phyloP scores from a whole-genome alignment of 2,113 vertebrate genomes.

The Scophthalmus maximus region DNA sequence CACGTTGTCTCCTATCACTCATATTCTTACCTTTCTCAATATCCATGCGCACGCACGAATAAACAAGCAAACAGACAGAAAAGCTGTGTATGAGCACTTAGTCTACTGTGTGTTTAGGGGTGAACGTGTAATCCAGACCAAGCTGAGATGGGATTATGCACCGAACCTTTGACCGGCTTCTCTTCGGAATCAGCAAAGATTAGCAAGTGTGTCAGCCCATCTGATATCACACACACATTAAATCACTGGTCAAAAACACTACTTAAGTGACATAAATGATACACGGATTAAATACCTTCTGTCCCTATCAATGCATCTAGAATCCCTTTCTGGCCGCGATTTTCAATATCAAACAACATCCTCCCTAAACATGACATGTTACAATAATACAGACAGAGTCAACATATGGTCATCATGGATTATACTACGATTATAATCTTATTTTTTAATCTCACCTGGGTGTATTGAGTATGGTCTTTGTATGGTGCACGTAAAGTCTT shows the following conservation, averaged over 20 bases:
- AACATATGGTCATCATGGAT: constrained; percentile 46
- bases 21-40: too few species aligned
- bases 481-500: constrained; percentile 2
- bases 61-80: constrained; percentile 28
- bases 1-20: too few species aligned
- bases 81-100: constrained; percentile 19
- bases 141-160: constrained; percentile 72
- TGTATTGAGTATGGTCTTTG: constrained; percentile 8
- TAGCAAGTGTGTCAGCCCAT: constrained; percentile 52
- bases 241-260: constrained; percentile 49
- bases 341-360: constrained; percentile 33
- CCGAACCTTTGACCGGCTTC: constrained; percentile 81
- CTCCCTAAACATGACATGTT: constrained; percentile 25
- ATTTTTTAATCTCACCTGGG: constrained; percentile 44
- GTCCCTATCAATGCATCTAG: not conserved
- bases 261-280: constrained; percentile 41
- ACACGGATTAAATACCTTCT: constrained; percentile 45
- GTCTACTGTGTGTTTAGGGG: constrained; percentile 27
- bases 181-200: constrained; percentile 86
- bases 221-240: constrained; percentile 28
- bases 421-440: constrained; percentile 31
- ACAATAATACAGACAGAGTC: constrained; percentile 6
- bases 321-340: constrained; percentile 6
- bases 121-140: constrained; percentile 70
- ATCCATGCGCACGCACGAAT: not conserved